These are phyloP conservation scores for Columba guinea DNA, from an alignment of 2,797 vertebrate species.

Conservation along the genomic window DNA sequence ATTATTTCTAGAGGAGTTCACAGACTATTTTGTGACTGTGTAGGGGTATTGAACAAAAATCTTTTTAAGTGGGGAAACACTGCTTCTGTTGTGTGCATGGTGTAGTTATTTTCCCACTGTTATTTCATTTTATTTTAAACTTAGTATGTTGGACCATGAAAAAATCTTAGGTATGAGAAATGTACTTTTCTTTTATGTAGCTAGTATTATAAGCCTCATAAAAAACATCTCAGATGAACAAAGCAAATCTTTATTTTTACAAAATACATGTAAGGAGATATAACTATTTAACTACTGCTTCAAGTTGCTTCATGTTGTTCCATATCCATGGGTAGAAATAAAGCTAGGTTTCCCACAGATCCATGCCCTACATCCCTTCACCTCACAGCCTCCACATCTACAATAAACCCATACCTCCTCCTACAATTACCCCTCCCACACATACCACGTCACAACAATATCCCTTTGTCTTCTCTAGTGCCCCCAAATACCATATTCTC, in stretches of 20 bases:
- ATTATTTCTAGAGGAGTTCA: neutral
- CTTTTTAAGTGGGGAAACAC: neutral
- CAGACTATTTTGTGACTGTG: neutral
- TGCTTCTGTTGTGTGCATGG: neutral
- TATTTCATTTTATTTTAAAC: constrained; percentile 32
- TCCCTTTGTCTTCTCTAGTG: neutral
- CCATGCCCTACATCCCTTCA: neutral
- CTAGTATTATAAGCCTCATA: neutral
- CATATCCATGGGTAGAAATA: neutral
- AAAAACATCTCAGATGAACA: constrained; percentile 1
- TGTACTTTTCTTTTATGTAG: neutral
- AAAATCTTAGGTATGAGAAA: neutral
- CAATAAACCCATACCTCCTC: neutral
- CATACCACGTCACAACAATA: neutral
- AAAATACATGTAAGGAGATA: neutral
- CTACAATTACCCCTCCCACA: neutral
- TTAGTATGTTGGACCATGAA: neutral
- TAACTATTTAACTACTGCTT: neutral
- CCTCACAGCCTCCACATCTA: neutral
- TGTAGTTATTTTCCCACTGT: neutral
- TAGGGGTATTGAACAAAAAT: neutral
- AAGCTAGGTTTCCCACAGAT: neutral
- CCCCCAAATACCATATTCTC: neutral
- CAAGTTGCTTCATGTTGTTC: neutral
- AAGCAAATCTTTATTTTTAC: constrained; percentile 30